phyloP scores from a whole-genome alignment of 2,888 invertebrate genomes.

The Saturnia japonica region DNA sequence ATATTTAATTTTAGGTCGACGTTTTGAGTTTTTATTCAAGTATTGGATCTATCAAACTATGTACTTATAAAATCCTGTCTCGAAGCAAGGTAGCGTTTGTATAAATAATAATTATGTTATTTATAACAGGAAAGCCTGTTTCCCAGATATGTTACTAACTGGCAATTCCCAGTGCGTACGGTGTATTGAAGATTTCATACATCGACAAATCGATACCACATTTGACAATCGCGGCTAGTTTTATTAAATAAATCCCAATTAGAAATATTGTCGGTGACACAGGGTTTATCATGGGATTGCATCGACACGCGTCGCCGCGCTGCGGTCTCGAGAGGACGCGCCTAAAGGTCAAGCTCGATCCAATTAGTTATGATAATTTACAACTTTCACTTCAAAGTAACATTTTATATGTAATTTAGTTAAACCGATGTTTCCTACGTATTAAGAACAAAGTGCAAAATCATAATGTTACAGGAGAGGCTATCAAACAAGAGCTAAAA shows the following conservation, averaged over 20 bases:
- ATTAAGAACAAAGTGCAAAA: too few relatives aligned
- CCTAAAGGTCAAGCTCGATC: conserved; percentile 10
- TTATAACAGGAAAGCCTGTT: too few relatives aligned
- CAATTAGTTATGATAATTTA: conserved; percentile 2
- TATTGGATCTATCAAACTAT: neutral
- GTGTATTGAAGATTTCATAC: too few relatives aligned
- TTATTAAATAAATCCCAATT: neutral
- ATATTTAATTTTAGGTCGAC: neutral
- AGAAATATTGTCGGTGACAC: neutral
- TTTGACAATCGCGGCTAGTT: neutral
- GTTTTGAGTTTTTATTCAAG: neutral
- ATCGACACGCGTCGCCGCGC: conserved; percentile 28
- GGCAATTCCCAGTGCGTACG: too few relatives aligned
- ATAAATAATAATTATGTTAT: neutral
- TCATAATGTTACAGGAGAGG: too few relatives aligned
- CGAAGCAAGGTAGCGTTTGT: neutral
- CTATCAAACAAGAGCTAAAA: too few relatives aligned
- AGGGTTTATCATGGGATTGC: conserved; percentile 26
- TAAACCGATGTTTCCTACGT: neutral
- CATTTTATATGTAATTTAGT: neutral
- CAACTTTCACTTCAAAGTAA: conserved; percentile 1
- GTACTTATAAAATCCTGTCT: neutral
- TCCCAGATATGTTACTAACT: too few relatives aligned
- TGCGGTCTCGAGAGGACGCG: conserved; percentile 4
- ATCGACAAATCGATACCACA: neutral